Evolutionary conservation across 2,113 vertebrate genomes (phyloP), one percentile per base, ranked within the genome.

Genomic region (Strix aluco): DNA sequence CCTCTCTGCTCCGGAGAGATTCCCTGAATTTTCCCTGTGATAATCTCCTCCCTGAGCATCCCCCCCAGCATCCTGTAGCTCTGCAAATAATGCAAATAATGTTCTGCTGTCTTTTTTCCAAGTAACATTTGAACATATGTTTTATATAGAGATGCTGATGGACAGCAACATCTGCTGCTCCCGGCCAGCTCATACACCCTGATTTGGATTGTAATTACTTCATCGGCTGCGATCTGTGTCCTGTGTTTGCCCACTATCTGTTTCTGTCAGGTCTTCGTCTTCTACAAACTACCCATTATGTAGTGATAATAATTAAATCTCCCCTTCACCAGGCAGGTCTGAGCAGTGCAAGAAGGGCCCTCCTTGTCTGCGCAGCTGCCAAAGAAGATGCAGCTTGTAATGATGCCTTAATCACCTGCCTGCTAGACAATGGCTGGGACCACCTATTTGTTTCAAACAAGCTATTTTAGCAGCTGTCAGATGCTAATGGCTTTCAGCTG

Each of bases 401-500:
- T 12, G 86, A 74, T 38, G 93, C 85, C 15, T 13, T 7, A 5
- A 61, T 94, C 91, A 92, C 95, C 96, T 91, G 86, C 86, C 72
- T 29, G 47, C 80, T 18, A 20, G 52, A 62, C 88, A 80, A 34
- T 25, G 82, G 34, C 80, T 1, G 1, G 36, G 27, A 75, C 80
- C 94, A 87, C 70, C 73, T 34, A 58, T 92, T 87, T 84, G 83
- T 58, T 85, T 51, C 73, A 25, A 7, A 8, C 21, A 1, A 54
- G 91, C 73, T 57, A 21, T 91, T 94, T 66, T 44, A 82, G 91
- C 96, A 95, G 95, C 94, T 95, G 88, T 87, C 89, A 62, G 81
- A 89, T 26, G 83, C 54, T 94, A 62, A 92, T 81, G 77, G 88
- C 86, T 89, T 91, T 92, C 94, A 94, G 96, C 95, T 89, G 91